Percentiles rank a stretch among this genome's conserved stretches.
Conservation (phyloP, 37 sponge, comb jelly and placozoan species). For the Chondrilla cf. caribensis region DNA sequence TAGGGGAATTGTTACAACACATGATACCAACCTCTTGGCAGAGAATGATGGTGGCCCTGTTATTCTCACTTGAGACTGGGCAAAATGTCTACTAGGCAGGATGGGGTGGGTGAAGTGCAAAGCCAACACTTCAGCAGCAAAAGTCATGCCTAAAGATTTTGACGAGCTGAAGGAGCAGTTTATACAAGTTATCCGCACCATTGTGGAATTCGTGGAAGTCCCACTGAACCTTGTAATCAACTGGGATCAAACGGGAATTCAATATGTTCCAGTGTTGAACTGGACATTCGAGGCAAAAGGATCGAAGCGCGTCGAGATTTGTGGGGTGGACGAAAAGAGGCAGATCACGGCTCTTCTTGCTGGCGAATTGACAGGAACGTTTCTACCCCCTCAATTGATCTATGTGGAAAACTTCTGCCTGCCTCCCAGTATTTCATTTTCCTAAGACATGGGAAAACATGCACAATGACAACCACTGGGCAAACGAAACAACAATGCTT, state of each 20-base stretch:
- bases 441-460: constrained; percentile 11
- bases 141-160: constrained; percentile 19
- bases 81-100: constrained; percentile 19
- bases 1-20: constrained; percentile 3
- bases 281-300: constrained; percentile 33
- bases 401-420: constrained; percentile 26
- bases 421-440: constrained; percentile 22
- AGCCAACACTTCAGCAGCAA: constrained; percentile 15
- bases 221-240: constrained; percentile 24
- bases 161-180: constrained; percentile 16
- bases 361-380: constrained; percentile 14
- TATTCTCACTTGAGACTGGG: constrained; percentile 7
- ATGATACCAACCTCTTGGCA: constrained; percentile 6
- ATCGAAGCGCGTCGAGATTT: constrained; percentile 7
- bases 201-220: not conserved
- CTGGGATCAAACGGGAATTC: constrained; percentile 30
- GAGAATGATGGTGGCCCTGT: constrained; percentile 14
- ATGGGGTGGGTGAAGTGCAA: constrained; percentile 35
- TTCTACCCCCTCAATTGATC: constrained; percentile 24
- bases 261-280: constrained; percentile 25
- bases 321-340: constrained; percentile 28
- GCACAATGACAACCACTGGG: constrained; percentile 30
- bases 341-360: constrained; percentile 32
- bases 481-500: constrained; percentile 27
- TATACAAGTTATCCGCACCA: constrained; percentile 9